Base-by-base conservation (phyloP, 2,113 vertebrate species). In the Cettia cetti region DNA sequence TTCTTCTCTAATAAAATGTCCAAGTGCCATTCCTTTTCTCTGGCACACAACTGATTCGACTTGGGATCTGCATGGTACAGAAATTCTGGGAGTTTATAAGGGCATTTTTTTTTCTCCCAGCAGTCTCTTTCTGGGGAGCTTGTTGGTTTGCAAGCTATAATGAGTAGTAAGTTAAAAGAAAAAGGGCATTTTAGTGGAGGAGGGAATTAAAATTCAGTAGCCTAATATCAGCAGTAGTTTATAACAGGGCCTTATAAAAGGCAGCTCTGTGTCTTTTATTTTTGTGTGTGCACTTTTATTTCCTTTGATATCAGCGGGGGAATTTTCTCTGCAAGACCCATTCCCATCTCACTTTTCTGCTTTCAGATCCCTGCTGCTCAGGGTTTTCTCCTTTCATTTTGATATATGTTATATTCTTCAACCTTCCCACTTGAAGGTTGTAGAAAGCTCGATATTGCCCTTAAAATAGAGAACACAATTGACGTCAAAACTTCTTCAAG, bases 271-370 rank as follows among this genome's bases (percentile, higher is more conserved):
- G 93, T 95, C 81, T 91, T 95, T 95, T 95, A 92, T 94, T 95
- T 59, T 64, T 87, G 63, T 91, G 74, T 92, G 92, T 95, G 94
- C 96, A 96, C 95, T 97, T 95, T 96, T 97, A 95, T 95, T 97
- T 97, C 94, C 96, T 96, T 96, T 97, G 96, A 97, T 97, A 96
- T 95, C 96, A 97, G 96, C 96, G 88, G 95, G 94, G 88, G 95
- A 95, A 97, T 97, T 96, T 97, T 96, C 96, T 96, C 94, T 96
- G 94, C 90, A 93, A 97, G 95, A 96, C 94, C 90, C 90, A 90
- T 96, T 96, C 94, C 96, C 85, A 95, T 96, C 96, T 96, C 93
- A 96, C 94, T 96, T 96, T 93, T 94, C 95, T 96, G 92, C 90
- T 97, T 95, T 95, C 90, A 96, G 94, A 96, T 94, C 94, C 95